Conservation (phyloP, 2,888 invertebrate genomes). For the Stenodema calcarata region DNA sequence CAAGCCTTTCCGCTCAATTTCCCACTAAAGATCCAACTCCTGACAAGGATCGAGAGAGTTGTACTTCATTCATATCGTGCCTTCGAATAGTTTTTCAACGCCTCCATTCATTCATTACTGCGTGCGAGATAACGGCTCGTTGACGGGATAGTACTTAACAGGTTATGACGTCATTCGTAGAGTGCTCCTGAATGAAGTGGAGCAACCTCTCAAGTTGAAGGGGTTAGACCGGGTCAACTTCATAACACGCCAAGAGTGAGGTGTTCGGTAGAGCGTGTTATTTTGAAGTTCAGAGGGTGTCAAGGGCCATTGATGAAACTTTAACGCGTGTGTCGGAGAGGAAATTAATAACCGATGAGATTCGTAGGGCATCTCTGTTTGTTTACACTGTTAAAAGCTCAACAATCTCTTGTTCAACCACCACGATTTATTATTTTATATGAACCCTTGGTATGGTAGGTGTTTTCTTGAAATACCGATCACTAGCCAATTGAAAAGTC, state of each 20-base stretch:
- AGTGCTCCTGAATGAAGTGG: background rate
- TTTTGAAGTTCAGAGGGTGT: background rate
- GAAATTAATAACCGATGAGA: background rate
- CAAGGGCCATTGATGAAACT: background rate
- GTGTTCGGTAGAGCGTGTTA: background rate
- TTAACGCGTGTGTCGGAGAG: background rate
- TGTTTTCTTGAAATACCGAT: too few species aligned
- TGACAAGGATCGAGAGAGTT: background rate
- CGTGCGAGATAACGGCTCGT: background rate
- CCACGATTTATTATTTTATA: too few species aligned
- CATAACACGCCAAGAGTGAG: background rate
- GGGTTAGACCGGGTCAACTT: background rate
- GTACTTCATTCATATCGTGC: background rate
- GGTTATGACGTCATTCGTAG: background rate
- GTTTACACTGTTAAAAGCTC: too few species aligned
- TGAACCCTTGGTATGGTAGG: too few species aligned
- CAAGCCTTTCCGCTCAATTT: background rate
- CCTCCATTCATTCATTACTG: background rate
- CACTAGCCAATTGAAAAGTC: too few species aligned
- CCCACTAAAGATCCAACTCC: background rate
- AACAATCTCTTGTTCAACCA: too few species aligned
- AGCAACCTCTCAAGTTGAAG: background rate
- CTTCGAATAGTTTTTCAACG: background rate
- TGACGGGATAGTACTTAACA: background rate
- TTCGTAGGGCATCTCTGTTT: background rate